Percentiles rank a stretch among this genome's conserved stretches.
phyloP scores from a whole-genome alignment of 1,140 invertebrate genomes.

The Neoseiulus cucumeris region DNA sequence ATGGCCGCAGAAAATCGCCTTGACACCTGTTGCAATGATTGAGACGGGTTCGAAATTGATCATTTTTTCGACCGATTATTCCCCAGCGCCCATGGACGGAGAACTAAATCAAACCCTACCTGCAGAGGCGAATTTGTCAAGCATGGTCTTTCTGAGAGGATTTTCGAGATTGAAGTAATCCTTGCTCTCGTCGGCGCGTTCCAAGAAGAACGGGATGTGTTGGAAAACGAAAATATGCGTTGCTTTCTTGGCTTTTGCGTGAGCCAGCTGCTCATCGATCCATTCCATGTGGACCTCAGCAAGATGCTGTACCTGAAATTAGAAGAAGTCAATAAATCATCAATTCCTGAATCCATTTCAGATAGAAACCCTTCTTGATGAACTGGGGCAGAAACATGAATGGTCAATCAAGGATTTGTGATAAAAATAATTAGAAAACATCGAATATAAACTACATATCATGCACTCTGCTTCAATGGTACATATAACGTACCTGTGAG shows the following conservation, averaged over 20 bases:
- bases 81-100: conserved; percentile 11
- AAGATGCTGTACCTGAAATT: conserved; percentile 23
- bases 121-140: conserved; percentile 29
- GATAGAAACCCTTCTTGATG: no score
- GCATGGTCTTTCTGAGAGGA: conserved; percentile 24
- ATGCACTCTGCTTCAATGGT: no score
- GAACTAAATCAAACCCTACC: conserved; percentile 21
- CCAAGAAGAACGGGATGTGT: conserved; percentile 36
- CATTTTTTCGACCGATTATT: background rate
- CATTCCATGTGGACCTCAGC: conserved; percentile 30
- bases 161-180: conserved; percentile 31
- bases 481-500: conserved; percentile 13
- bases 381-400: no score
- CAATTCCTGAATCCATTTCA: no score
- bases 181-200: conserved; percentile 26
- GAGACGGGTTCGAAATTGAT: conserved; percentile 6
- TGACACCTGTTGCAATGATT: conserved; percentile 29
- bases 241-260: conserved; percentile 17
- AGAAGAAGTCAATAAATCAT: background rate
- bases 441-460: no score
- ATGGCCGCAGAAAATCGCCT: conserved; percentile 36
- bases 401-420: no score
- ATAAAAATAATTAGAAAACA: no score
- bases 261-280: conserved; percentile 26
- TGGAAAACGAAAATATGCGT: conserved; percentile 33